Evolutionary conservation across 2,797 vertebrate species (phyloP).

Genomic region (Karalla daura): DNA sequence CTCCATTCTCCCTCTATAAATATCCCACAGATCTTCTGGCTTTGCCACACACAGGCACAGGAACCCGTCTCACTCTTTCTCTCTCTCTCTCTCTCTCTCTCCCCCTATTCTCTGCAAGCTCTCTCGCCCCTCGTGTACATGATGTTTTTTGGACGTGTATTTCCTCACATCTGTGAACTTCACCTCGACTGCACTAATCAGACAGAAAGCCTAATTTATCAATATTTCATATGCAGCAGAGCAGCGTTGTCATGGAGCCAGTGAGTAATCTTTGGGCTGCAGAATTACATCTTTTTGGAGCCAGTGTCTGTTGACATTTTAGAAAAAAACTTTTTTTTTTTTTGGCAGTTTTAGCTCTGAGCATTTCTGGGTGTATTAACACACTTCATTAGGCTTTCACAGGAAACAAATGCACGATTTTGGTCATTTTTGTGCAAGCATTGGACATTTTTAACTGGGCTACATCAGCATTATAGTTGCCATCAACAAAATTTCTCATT

Average conservation of each 20-base stretch:
- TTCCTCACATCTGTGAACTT: background rate
- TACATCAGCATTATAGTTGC: no score
- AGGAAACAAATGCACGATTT: no score
- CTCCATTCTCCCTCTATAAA: slow-evolving; percentile 16
- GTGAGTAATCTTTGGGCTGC: background rate
- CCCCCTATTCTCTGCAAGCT: background rate
- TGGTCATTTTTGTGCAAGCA: no score
- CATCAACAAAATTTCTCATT: no score
- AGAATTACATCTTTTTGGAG: no score
- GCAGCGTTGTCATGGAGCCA: no score
- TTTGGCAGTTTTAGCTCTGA: no score
- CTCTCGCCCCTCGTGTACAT: background rate
- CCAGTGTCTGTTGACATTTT: no score
- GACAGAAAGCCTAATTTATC: background rate
- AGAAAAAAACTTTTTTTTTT: no score
- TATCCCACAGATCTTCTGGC: slow-evolving; percentile 10
- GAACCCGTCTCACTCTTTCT: slow-evolving; percentile 3
- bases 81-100: slow-evolving; percentile 1
- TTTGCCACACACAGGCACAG: slow-evolving; percentile 4
- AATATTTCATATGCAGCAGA: background rate
- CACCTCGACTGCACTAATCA: background rate
- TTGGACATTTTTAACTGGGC: no score
- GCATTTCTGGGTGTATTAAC: no score
- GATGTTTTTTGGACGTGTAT: background rate
- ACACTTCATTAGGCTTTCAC: no score